Evolutionary conservation across 2,797 vertebrate genomes (phyloP), one percentile per base, ranked within the genome.

Genomic region (Toxotes lorentzi): DNA sequence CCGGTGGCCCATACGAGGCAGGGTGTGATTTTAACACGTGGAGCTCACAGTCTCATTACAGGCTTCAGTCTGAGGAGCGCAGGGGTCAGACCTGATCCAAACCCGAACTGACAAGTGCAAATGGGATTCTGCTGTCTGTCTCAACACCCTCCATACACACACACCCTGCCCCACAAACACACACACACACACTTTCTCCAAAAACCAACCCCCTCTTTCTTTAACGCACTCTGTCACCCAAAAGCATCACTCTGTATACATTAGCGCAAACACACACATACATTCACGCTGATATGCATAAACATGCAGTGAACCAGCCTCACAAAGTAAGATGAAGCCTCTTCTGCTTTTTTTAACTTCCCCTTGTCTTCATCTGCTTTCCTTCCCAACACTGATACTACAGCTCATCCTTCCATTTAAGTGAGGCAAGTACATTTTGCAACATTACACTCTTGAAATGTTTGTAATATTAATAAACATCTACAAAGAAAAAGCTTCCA

Each of bases 51-150:
- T 90, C 85, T 93, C 91, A 92, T 94, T 95, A 94, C 81, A 89
- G 89, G 84, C 87, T 78, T 79, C 54, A 48, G 86, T 86, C 86
- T 85, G 81, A 89, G 82, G 85, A 89, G 89, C 77, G 41, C 88
- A 92, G 92, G 91, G 93, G 94, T 95, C 93, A 94, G 84, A 85
- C 84, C 92, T 92, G 93, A 95, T 93, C 92, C 87, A 93, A 94
- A 94, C 79, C 78, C 87, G 91, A 87, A 90, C 73, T 94, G 94
- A 94, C 92, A 94, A 93, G 94, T 94, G 93, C 87, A 94, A 94
- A 95, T 94, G 92, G 93, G 94, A 93, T 95, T 93, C 91, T 89
- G 89, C 88, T 92, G 91, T 91, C 91, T 87, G 80, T 88, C 85
- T 89, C 82, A 81, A 87, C 88, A 89, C 84, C 88, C 81, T 76